These are phyloP conservation scores for Meleagris gallopavo DNA, from an alignment of 2,113 vertebrate species.

Conservation along the genomic window DNA sequence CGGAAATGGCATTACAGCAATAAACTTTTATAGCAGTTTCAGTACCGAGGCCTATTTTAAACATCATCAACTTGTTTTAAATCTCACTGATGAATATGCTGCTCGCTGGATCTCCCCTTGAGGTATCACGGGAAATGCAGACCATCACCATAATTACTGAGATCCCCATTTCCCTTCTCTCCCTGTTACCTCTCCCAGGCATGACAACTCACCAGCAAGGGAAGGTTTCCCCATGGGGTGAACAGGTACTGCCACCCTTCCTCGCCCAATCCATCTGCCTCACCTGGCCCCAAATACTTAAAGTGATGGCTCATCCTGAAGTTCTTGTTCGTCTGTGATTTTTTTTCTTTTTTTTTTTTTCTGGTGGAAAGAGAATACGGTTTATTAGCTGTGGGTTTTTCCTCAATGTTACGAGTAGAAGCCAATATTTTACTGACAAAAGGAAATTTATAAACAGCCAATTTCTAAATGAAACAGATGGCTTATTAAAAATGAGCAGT, in stretches of 20 bases:
- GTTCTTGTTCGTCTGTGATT: neutral
- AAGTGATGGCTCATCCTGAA: neutral
- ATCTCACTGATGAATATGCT: neutral
- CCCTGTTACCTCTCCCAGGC: neutral
- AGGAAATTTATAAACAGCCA: conserved; percentile 59
- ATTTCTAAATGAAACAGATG: conserved; percentile 70
- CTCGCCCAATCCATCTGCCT: neutral
- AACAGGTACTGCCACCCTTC: neutral
- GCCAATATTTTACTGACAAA: conserved; percentile 39
- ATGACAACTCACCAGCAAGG: neutral
- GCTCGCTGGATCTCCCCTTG: neutral
- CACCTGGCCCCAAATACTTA: neutral
- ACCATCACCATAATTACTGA: neutral
- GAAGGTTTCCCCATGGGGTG: neutral
- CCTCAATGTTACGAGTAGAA: neutral
- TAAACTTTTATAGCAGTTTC: neutral
- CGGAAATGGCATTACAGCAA: neutral
- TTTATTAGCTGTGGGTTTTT: conserved; percentile 27
- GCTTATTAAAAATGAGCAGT: conserved; percentile 72
- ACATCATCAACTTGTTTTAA: neutral
- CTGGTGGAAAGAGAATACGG: neutral
- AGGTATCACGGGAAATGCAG: neutral
- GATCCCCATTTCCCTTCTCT: neutral
- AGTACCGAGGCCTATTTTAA: neutral
- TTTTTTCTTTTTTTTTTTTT: neutral